Evolutionary conservation across 1,140 invertebrate genomes (phyloP).

Genomic region (Macrotrachela quadricornifera): DNA sequence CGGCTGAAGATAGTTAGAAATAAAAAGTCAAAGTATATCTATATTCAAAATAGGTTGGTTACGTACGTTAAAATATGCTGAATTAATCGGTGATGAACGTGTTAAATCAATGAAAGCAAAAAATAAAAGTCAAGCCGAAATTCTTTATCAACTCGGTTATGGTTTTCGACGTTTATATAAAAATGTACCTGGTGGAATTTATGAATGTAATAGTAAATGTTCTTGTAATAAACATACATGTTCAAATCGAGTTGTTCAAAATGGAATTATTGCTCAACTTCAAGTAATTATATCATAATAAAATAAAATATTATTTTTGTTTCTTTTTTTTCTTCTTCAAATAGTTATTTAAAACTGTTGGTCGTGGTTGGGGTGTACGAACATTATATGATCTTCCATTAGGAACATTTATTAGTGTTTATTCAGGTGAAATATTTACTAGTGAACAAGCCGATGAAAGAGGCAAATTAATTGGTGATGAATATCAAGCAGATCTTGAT

Average conservation of each 20-base stretch:
- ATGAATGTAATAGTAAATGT: constrained; percentile 63
- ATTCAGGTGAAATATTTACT: constrained; percentile 71
- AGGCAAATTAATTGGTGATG: constrained; percentile 66
- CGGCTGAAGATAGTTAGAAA: no score
- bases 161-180: constrained; percentile 56
- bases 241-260: constrained; percentile 26
- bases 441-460: constrained; percentile 2
- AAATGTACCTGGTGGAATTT: constrained; percentile 63
- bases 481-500: constrained; percentile 84
- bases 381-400: constrained; percentile 77
- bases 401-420: constrained; percentile 79
- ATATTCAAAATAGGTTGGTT: constrained; percentile 43
- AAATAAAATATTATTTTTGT: no score
- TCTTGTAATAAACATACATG: constrained; percentile 22
- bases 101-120: constrained; percentile 23
- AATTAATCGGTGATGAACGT: constrained; percentile 29
- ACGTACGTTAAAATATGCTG: constrained; percentile 53
- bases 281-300: constrained; percentile 7
- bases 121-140: neutral
- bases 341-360: constrained; percentile 49
- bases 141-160: constrained; percentile 43
- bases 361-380: constrained; percentile 79
- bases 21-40: no score
- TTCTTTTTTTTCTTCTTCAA: no score
- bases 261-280: constrained; percentile 21